Evolutionary conservation across 2,888 invertebrate species (phyloP), one percentile per base, ranked within the genome.

Genomic region (Cerceris rybyensis): DNA sequence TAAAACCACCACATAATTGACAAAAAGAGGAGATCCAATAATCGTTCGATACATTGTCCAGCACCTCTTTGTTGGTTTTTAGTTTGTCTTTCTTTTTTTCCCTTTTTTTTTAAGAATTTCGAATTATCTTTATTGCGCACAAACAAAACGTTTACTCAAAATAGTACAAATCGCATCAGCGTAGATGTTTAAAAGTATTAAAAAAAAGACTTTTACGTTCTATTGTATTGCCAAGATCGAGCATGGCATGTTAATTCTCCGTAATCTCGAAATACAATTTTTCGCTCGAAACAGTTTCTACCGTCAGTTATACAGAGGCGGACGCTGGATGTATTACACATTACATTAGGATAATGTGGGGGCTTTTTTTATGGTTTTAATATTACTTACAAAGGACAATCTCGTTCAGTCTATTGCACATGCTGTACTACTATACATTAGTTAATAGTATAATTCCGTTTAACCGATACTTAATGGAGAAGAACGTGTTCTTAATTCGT

Each of bases 311-410:
- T 70, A 71, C 75, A 79, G 68, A 83, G 69, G 77, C 65, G 75
- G 61, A 80, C 82, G 83, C 70, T 82, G 73, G 69, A 75, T 80
- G 68, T 83, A 68, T 81, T 78, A 82, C 82, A 82, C 55, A 66
- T 59, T 73, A 71, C 65, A 17, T 77, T 78, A 75, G 83, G 82
- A 83, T 83, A 82, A 83, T 82, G 83, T 78, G 81, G 83, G 82
- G 81, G 83, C 64, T 52, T 60, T 78, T 78, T 72, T 54, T 55
- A 60, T 61, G 59, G 49, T 71, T 78, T 78, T 75, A 77, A 75
- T 61, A 74, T 78, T 82, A 78, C 72, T 75, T 83, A 82, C 75
- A 75, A 76, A 78, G 77, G 77, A 75, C 69, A 79, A 73, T 78
- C 65, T 80, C 63, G 58, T 68, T 77, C 80, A 82, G 77, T 83